Evolutionary conservation across 2,888 invertebrate genomes (phyloP), one percentile per base, ranked within the genome.

Genomic region (Micoletzkya japonica): DNA sequence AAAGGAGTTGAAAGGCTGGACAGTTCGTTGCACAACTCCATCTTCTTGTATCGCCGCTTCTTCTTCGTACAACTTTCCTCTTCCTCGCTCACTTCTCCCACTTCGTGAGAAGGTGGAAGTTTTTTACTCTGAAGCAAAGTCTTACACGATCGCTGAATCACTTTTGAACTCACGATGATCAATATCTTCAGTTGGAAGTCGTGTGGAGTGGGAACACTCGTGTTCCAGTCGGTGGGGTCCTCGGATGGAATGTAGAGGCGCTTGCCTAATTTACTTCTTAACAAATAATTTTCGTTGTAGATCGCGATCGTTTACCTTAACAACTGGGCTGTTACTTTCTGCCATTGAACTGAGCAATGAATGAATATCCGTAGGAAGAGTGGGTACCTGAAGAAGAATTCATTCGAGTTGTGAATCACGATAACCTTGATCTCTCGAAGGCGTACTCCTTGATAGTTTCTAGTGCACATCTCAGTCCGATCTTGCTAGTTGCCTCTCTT

Each of bases 51-150:
- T 59, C 59, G 14, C n/a, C 36, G 2, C 24, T 14, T n/a, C 26
- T 56, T 7, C 56, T 6, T 32, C 30, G 17, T 57, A 28, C 4
- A 24, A 52, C n/a, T 52, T 10, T 89, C 89, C 78, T 89, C 89
- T 78, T 89, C 89, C 73, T 89, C 89, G 1, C 88, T 87, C 4
- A 89, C 88, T 56, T 89, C 88, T 1, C 88, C 89, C 56, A 86
- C 86, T 44, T 50, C 39, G 26, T 61, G 20, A 6, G 54, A n/a
- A n/a, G 64, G 54, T 20, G 52, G 64, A 34, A 72, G 60, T 34
- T 72, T 69, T 34, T 74, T 70, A 30, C 77, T 87, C 89, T 89
- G 77, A 30, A 79, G 74, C 2, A n/a, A n/a, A n/a, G 52, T n/a
- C 6, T 17, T 17, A 14, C 6, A 14, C 10, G 17, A 26, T 34